Conservation (phyloP, 2,797 vertebrate species). For the Champsocephalus gunnari region DNA sequence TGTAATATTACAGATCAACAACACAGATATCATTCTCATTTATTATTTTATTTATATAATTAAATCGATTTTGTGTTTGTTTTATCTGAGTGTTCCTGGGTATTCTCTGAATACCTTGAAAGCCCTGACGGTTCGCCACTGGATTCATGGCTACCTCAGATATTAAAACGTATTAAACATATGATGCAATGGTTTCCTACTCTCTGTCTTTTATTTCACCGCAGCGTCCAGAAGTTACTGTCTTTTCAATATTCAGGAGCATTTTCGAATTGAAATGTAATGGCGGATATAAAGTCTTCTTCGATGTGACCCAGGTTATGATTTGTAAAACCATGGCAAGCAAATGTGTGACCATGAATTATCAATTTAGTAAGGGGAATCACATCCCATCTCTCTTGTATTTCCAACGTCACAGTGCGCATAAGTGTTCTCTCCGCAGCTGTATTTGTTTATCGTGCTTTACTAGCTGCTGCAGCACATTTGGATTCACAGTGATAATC, state of each 20-base stretch:
- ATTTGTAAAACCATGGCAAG: constrained; percentile 2
- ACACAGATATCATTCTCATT: too few species aligned
- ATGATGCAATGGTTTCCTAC: background rate
- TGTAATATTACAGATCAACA: too few species aligned
- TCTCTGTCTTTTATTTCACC: background rate
- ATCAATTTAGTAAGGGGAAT: constrained; percentile 15
- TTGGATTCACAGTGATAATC: constrained; percentile 34
- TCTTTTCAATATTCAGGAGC: background rate
- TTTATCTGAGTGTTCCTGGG: too few species aligned
- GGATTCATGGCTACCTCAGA: constrained; percentile 1
- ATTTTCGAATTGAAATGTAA: constrained; percentile 21
- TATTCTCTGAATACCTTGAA: too few species aligned
- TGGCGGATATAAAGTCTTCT: background rate
- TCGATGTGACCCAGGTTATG: constrained; percentile 11
- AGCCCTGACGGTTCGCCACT: too few species aligned
- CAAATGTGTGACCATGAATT: constrained; percentile 32
- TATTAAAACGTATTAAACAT: background rate
- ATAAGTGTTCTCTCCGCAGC: background rate
- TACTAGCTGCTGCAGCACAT: background rate
- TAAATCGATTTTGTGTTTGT: too few species aligned
- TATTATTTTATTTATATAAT: too few species aligned
- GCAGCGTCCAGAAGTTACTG: background rate
- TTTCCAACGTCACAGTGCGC: background rate
- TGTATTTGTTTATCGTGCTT: constrained; percentile 4
- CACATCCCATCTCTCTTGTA: background rate